Evolutionary conservation across 1,140 invertebrate genomes (phyloP).

Genomic region (Trichonephila clavipes): DNA sequence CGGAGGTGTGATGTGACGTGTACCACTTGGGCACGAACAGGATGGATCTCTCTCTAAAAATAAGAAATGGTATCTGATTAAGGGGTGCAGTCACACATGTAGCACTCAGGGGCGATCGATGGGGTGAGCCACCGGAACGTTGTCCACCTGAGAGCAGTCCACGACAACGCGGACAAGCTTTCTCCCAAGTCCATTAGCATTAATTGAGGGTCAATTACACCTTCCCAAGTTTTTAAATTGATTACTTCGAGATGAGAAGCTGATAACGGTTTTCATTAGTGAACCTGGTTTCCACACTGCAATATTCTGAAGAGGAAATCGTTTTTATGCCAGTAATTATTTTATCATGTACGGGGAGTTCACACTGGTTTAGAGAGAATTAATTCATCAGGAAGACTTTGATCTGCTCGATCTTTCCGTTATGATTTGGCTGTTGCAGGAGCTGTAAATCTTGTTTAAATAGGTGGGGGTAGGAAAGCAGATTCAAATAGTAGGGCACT

Average conservation of each 20-base stretch:
- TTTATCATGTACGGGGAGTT: not conserved
- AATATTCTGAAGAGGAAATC: not conserved
- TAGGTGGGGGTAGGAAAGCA: too few species aligned
- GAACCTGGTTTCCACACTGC: not conserved
- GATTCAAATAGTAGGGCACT: too few species aligned
- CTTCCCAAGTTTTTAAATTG: slow-evolving; percentile 31
- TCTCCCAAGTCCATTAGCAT: slow-evolving; percentile 27
- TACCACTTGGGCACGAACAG: not conserved
- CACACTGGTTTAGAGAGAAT: not conserved
- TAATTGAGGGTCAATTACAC: slow-evolving; percentile 41
- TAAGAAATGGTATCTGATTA: slow-evolving; percentile 40
- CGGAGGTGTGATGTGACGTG: not conserved
- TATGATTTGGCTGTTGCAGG: not conserved
- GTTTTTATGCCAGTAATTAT: slow-evolving; percentile 13
- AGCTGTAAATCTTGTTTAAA: too few species aligned
- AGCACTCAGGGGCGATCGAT: not conserved
- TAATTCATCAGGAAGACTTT: not conserved
- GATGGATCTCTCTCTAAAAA: not conserved
- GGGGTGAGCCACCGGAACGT: not conserved
- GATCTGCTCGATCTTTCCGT: not conserved
- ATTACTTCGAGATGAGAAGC: not conserved
- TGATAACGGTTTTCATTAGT: slow-evolving; percentile 30
- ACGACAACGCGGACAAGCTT: not conserved
- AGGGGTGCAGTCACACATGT: slow-evolving; percentile 12
- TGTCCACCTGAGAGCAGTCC: slow-evolving; percentile 28